Percentiles rank a stretch among this genome's conserved stretches.
phyloP scores from a whole-genome alignment of 2,797 vertebrate genomes.

The Ataeniobius toweri region DNA sequence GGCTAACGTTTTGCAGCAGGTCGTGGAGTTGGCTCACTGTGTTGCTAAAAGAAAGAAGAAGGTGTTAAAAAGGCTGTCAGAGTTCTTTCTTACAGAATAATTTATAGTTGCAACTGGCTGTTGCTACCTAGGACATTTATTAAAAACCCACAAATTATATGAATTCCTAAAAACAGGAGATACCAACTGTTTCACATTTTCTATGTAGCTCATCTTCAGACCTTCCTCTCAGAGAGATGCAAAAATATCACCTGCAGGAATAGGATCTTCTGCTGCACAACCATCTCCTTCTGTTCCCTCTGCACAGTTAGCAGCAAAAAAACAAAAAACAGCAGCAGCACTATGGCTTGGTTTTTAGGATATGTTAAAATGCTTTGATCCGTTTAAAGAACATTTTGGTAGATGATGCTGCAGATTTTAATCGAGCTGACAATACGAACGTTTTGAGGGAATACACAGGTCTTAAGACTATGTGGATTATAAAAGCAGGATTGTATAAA shows the following conservation, averaged over 20 bases:
- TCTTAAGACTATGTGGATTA: not conserved
- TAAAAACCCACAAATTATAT: not conserved
- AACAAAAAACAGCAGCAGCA: not conserved
- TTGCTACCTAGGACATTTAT: not conserved
- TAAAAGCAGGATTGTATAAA: not conserved
- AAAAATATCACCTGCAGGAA: too few species aligned
- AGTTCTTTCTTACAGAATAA: too few species aligned
- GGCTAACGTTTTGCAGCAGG: conserved; percentile 33
- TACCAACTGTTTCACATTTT: too few species aligned
- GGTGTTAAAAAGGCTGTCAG: too few species aligned
- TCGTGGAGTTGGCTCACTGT: conserved; percentile 34
- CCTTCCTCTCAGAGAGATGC: too few species aligned
- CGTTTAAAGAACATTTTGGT: too few species aligned
- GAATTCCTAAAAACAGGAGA: too few species aligned
- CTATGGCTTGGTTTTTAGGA: not conserved
- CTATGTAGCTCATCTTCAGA: too few species aligned
- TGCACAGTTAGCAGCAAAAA: too few species aligned
- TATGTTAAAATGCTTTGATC: not conserved
- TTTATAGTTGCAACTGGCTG: too few species aligned
- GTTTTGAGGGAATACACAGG: not conserved
- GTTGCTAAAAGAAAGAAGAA: conserved; percentile 15
- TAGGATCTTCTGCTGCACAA: too few species aligned
- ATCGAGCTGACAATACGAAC: not conserved
- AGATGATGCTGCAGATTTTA: not conserved
- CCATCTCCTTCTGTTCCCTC: too few species aligned